phyloP scores from a whole-genome alignment of 1,140 invertebrate species.

The Bombus cullumanus region DNA sequence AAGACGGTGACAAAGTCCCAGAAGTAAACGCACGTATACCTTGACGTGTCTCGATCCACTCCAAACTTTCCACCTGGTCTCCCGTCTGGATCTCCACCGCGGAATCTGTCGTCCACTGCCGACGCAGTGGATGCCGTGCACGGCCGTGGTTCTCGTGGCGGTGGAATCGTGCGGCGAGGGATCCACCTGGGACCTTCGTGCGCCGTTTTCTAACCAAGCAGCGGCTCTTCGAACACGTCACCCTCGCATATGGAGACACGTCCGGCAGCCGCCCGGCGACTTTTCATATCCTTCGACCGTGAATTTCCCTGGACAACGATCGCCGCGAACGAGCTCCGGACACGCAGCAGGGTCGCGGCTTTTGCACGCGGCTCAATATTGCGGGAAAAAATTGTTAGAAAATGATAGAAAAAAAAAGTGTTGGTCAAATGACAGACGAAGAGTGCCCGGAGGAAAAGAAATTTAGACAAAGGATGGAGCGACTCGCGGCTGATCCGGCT shows the following conservation, averaged over 20 bases:
- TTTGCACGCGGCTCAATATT: slow-evolving; percentile 36
- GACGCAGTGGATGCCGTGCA: slow-evolving; percentile 48
- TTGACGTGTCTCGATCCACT: slow-evolving; percentile 33
- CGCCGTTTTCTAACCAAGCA: slow-evolving; percentile 46
- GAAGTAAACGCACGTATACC: background rate
- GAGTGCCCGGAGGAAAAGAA: slow-evolving; percentile 55
- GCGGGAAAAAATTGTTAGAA: slow-evolving; percentile 34
- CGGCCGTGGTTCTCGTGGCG: slow-evolving; percentile 44
- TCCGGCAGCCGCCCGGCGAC: slow-evolving; percentile 18
- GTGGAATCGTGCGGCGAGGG: slow-evolving; percentile 6
- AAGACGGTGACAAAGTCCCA: background rate
- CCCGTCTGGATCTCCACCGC: slow-evolving; percentile 42
- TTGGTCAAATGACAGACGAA: slow-evolving; percentile 72
- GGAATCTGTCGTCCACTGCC: slow-evolving; percentile 48
- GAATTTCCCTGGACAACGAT: slow-evolving; percentile 14
- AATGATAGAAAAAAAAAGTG: slow-evolving; percentile 45
- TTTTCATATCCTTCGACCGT: slow-evolving; percentile 54
- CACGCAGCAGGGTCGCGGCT: slow-evolving; percentile 9
- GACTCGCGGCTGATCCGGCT: slow-evolving; percentile 41
- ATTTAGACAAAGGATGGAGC: slow-evolving; percentile 78
- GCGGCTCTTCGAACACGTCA: slow-evolving; percentile 8
- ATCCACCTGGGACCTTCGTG: background rate
- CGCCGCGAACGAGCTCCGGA: slow-evolving; percentile 10
- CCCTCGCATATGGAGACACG: slow-evolving; percentile 28
- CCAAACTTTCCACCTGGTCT: slow-evolving; percentile 48